Base-by-base conservation (phyloP, 2,113 vertebrate species). In the human region DNA sequence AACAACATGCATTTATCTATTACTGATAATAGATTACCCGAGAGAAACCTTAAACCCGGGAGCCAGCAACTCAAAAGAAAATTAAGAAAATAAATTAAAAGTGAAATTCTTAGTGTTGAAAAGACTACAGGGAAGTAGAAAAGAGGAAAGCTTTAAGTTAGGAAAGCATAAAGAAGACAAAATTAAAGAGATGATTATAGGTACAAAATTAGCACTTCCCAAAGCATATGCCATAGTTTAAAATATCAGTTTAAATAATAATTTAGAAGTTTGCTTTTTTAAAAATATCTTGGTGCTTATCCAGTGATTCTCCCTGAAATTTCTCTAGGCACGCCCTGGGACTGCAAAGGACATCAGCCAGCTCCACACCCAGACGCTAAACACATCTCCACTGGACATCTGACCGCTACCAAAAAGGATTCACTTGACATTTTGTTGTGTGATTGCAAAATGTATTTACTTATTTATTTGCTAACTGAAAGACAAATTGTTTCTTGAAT, bases 401-500 rank as follows among this genome's bases (percentile, higher is more conserved):
- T 38, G 43, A 43, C 17, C 40, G 30, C 64, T 70, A 23, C 32
- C 59, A 48, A 20, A 82, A 18, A n/a, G 32, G 52, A 88, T 32
- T 92, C n/a, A 16, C 8, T 1, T 93, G 81, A 61, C 52, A 78
- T 97, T 97, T 97, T 70, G 59, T 79, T 93, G 16, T 57, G 43
- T 92, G 45, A 91, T 48, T 64, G 92, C 87, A 78, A 45, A 32
- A 64, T 30, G 27, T 32, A 32, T 32, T 30, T 66, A 40, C 4
- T 13, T 95, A 86, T 57, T 89, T 89, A 93, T 93, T 93, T 75
- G 50, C 72, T 84, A 92, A 79, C 85, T 43, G 84, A 79, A 92
- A 98, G 57, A 12, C 0, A 94, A 95, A 89, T 57, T 83, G 12
- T 90, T 92, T 98, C 45, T 90, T 81, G 1, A 91, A 72, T 64